Base-by-base conservation (phyloP, 2,888 invertebrate species). In the Apotomis betuletana region DNA sequence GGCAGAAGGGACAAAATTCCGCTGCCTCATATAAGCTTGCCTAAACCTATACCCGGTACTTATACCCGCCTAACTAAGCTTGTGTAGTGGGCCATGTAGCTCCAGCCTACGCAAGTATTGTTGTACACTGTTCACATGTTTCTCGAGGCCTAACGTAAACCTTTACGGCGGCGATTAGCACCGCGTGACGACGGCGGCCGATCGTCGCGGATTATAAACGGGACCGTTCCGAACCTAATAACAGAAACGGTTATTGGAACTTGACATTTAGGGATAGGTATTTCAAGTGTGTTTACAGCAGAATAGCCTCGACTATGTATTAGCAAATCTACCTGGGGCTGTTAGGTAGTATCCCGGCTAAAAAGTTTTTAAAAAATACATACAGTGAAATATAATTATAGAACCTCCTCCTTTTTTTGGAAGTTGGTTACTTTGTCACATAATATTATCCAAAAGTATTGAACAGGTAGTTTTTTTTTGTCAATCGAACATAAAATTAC, bases 141-240 rank as follows among this genome's bases (percentile, higher is more conserved):
- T 49, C 70, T 61, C 41, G 41, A 15, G 51, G 58, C 72, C 67
- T 68, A 61, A 59, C 63, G 72, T 68, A 68, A 63, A 68, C 63
- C 72, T 72, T 72, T 72, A 72, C 68, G 58, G 67, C 57, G 13
- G 1, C 71, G 59, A 74, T 74, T 74, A 74, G 67, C 62, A 51
- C 71, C 67, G 67, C 70, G 67, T 74, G 74, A 71, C 63, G 71
- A 55, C 65, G 49, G 49, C 62, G 61, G 55, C 64, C 54, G 59
- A 27, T 55, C 15, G 44, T 58, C 59, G 44, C 15, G 55, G 62
- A 64, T 62, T 67, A 58, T 69, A 62, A 55, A 67, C 67, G 62
- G 49, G 67, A 67, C 67, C 59, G 54, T 72, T 59, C 10, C 46
- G 58, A 46, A 13, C 67, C 54, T 67, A 67, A 60, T 67, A 61